Conservation (phyloP, 1,140 invertebrate species). For the Andrena cerasifolii region DNA sequence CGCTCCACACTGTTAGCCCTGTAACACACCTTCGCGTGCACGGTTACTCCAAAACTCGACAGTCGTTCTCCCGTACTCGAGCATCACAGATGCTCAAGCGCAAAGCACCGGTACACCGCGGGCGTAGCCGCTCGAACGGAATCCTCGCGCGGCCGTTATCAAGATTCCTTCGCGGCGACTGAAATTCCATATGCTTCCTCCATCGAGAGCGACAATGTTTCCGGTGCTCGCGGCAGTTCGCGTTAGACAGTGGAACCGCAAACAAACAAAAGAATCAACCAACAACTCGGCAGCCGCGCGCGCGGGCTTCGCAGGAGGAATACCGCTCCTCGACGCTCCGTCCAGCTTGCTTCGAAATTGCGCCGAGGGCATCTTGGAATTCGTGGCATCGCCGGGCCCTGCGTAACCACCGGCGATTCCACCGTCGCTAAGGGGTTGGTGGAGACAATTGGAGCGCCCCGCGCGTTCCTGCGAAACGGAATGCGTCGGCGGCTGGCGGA, state of each 20-base stretch:
- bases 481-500: neutral
- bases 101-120: no score
- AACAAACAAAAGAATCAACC: neutral
- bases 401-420: neutral
- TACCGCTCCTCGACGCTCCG: neutral
- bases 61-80: no score
- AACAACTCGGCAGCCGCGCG: neutral
- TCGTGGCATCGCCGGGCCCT: conserved; percentile 10
- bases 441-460: conserved; percentile 2
- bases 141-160: no score
- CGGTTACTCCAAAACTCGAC: no score
- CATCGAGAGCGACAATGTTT: neutral
- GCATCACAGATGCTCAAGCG: no score
- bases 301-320: neutral
- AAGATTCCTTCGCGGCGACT: neutral
- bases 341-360: neutral
- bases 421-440: neutral
- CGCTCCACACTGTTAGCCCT: no score
- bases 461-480: conserved; percentile 15
- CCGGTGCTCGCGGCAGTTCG: neutral
- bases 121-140: no score
- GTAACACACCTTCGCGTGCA: no score
- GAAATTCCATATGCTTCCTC: neutral
- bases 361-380: neutral
- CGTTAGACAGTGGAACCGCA: neutral